Evolutionary conservation across 2,113 vertebrate genomes (phyloP).

Genomic region (Grus americana): DNA sequence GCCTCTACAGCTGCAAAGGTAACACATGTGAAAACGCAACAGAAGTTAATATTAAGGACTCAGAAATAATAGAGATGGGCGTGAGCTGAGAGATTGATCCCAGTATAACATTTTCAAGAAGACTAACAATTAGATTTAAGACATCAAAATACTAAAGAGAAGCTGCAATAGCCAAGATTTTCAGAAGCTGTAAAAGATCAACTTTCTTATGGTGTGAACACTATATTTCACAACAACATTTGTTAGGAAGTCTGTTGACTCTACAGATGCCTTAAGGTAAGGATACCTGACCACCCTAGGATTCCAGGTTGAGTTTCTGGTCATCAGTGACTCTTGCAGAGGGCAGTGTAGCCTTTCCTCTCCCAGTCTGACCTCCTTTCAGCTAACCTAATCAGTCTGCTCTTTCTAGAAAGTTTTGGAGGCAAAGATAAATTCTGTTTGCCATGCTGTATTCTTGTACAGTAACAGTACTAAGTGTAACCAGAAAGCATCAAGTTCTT

Average conservation of each 20-base stretch:
- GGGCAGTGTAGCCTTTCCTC: neutral
- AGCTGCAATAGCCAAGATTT: neutral
- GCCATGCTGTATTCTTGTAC: neutral
- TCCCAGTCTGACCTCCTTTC: neutral
- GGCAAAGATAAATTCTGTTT: neutral
- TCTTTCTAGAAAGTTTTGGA: neutral
- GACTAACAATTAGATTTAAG: neutral
- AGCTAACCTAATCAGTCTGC: neutral
- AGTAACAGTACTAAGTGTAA: neutral
- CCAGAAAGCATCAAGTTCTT: neutral
- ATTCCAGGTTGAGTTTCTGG: neutral
- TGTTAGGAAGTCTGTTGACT: neutral
- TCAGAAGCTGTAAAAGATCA: neutral
- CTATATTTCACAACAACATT: neutral
- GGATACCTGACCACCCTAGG: neutral
- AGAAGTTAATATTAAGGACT: neutral
- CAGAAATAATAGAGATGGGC: neutral
- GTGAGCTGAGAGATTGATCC: neutral
- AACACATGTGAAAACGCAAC: neutral
- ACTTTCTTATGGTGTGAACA: neutral
- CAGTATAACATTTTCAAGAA: neutral
- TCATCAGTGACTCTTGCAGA: neutral
- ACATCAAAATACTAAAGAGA: neutral
- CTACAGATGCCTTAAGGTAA: neutral
- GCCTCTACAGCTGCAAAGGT: neutral